These are phyloP conservation scores for Sipha maydis DNA, from an alignment of 2,888 invertebrate genomes.

Conservation along the genomic window DNA sequence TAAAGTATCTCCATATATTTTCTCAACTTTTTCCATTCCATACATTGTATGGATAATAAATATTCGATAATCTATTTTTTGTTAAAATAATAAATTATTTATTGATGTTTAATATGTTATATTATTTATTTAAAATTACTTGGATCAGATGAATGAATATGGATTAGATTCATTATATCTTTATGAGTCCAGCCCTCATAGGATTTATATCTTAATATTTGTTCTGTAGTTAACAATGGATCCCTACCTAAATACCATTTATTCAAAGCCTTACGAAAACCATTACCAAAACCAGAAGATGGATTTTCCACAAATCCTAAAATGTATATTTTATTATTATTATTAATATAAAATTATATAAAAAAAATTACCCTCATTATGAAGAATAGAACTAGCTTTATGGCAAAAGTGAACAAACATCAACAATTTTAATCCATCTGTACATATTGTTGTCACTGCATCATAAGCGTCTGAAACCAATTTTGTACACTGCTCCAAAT, in stretches of 20 bases:
- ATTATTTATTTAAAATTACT: slow-evolving; percentile 32
- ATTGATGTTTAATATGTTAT: background rate
- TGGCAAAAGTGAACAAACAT: slow-evolving; percentile 45
- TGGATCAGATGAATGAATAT: slow-evolving; percentile 46
- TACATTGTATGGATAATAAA: background rate
- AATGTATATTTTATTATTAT: slow-evolving; percentile 3
- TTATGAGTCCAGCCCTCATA: slow-evolving; percentile 55
- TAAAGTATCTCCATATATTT: slow-evolving; percentile 21
- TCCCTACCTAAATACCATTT: slow-evolving; percentile 62
- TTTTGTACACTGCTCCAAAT: slow-evolving; percentile 18
- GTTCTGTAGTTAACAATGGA: slow-evolving; percentile 51
- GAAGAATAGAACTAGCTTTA: slow-evolving; percentile 4
- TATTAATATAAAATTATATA: background rate
- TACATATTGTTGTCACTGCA: slow-evolving; percentile 33
- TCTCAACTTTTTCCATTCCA: slow-evolving; percentile 38
- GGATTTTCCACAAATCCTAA: slow-evolving; percentile 12
- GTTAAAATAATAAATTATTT: background rate
- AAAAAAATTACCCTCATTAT: slow-evolving; percentile 19
- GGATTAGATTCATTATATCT: slow-evolving; percentile 58
- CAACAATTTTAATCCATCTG: slow-evolving; percentile 47
- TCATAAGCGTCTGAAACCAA: slow-evolving; percentile 41
- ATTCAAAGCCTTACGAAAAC: slow-evolving; percentile 52
- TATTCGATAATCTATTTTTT: slow-evolving; percentile 28
- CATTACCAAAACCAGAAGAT: slow-evolving; percentile 41
- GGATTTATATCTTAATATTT: slow-evolving; percentile 29